A percentile compares a stretch with the other conserved stretches of the same genome.
Evolutionary conservation across 2,113 vertebrate species (phyloP).

Genomic region (Trogon surrucura): DNA sequence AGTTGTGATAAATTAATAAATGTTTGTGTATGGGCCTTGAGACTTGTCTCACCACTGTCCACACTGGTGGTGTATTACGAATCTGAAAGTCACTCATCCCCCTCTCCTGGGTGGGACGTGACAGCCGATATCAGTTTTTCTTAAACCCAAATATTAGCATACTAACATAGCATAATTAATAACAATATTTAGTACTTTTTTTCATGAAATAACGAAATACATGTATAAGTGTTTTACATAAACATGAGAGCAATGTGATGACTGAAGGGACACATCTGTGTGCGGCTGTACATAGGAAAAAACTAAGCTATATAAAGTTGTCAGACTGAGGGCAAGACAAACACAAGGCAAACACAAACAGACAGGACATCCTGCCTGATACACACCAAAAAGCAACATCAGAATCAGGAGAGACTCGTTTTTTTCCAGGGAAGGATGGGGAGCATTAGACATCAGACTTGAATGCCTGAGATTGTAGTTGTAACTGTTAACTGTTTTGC

Average conservation of each 20-base stretch:
- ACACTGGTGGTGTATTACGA: too few relatives aligned
- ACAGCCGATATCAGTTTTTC: not conserved
- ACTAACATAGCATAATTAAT: not conserved
- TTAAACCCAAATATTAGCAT: not conserved
- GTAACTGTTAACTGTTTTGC: not conserved
- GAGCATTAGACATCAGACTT: not conserved
- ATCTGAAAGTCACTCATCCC: too few relatives aligned
- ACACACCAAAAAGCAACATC: not conserved
- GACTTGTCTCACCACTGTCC: too few relatives aligned
- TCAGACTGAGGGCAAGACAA: not conserved
- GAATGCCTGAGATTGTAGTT: not conserved
- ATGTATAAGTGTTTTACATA: not conserved
- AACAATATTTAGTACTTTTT: not conserved
- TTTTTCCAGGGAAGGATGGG: rapidly evolving
- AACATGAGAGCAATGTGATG: not conserved
- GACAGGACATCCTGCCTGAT: not conserved
- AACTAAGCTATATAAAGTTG: not conserved
- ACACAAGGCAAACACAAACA: not conserved
- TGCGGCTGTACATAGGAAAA: not conserved
- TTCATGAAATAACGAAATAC: not conserved
- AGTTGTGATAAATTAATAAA: too few relatives aligned
- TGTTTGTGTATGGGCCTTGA: too few relatives aligned
- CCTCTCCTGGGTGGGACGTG: too few relatives aligned
- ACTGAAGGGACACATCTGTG: not conserved
- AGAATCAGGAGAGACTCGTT: not conserved